Conservation (phyloP, 2,113 vertebrate genomes). For the Elgaria multicarinata region DNA sequence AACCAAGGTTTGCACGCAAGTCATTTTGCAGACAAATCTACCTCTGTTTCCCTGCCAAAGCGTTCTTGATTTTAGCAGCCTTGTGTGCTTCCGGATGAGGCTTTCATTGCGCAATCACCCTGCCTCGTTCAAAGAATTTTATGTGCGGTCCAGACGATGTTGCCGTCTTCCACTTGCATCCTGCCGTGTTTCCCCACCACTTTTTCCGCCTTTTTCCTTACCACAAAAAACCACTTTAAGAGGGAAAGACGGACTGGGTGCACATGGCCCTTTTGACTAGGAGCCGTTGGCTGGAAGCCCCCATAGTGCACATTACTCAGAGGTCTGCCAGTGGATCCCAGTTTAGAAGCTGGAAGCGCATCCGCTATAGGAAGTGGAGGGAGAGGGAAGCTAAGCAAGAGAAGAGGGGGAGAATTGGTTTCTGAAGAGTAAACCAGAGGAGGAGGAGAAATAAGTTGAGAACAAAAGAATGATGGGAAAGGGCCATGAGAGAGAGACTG, state of each 20-base stretch:
- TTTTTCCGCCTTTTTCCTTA: no score
- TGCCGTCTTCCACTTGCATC: neutral
- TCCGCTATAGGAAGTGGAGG: neutral
- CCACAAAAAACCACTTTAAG: no score
- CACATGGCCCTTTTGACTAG: no score
- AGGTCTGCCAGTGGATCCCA: no score
- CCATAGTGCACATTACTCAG: no score
- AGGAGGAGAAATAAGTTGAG: neutral
- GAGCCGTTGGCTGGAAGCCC: no score
- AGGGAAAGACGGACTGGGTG: no score
- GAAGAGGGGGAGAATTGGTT: neutral
- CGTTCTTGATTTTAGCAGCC: neutral
- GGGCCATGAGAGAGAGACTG: neutral
- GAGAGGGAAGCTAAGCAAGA: neutral
- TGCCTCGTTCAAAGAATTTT: neutral
- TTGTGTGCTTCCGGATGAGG: neutral
- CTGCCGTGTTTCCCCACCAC: neutral
- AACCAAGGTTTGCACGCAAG: neutral
- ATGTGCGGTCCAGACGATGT: neutral
- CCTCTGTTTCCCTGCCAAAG: neutral
- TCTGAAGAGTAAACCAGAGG: neutral
- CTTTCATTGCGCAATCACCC: neutral
- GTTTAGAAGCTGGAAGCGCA: neutral
- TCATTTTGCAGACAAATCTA: neutral
- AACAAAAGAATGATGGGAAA: neutral